Evolutionary conservation across 2,113 vertebrate species (phyloP), one percentile per base, ranked within the genome.

Genomic region (Erythrocercus mccallii): DNA sequence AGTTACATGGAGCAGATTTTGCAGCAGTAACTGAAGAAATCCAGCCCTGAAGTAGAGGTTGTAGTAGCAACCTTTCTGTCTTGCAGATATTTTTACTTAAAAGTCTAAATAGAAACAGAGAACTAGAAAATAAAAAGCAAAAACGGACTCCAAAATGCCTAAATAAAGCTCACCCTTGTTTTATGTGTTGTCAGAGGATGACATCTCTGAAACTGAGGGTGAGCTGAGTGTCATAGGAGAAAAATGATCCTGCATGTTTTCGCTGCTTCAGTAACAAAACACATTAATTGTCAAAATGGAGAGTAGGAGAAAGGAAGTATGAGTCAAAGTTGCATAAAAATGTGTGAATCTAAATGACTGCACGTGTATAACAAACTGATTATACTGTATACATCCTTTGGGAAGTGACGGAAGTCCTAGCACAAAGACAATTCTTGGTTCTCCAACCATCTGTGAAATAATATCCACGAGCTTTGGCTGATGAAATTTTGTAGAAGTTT

Each of bases 311-410:
- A 28, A 76, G 54, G 57, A 95, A 92, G 30, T 71, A 20, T 82
- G 58, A 92, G 71, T 57, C 73, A 87, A 86, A 87, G 25, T 61
- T 73, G n/a, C 62, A 94, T n/a, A 74, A 88, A 88, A 92, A 90
- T 65, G 7, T 48, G 57, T 72, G 81, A 87, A n/a, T 85, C 78
- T 88, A 95, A 91, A 80, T 82, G 61, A 76, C 44, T 95, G 81
- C 19, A 62, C 2, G 1, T 83, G 31, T 77, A 17, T 81, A 77
- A 66, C 60, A 56, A 76, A 81, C 38, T 11, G 33, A 68, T 85
- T 88, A 77, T 88, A 73, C 30, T 61, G 15, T 25, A n/a, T 35
- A 78, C 16, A 22, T 94, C 47, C 60, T 50, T 58, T 51, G 23
- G 50, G 54, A 93, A 95, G 11, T 24, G 24, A 66, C 0, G 3